Base-by-base conservation (phyloP, 2,888 invertebrate genomes). In the Plutella xylostella region DNA sequence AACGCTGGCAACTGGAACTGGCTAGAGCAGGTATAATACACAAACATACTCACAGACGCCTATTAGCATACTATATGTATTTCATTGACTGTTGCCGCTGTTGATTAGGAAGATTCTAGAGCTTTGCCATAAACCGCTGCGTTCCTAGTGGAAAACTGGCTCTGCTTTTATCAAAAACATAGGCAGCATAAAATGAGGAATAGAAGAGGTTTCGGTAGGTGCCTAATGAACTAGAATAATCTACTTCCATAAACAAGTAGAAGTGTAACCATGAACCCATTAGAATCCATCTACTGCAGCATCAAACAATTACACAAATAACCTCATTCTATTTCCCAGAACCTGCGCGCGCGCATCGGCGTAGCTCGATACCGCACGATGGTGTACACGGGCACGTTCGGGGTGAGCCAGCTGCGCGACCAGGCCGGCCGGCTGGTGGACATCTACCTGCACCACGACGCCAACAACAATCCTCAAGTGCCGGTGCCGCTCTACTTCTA, bases 371-470 rank as follows among this genome's bases (percentile, higher is more conserved):
- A 73, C 61, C 61, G 67, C 45, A 73, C 79, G 2, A 59, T 59
- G 1, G 63, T 88, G 14, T 88, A 87, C 64, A 89, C 89, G 0
- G 90, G 90, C 2, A 83, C 86, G 1, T 85, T 85, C 55, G 87
- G 86, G 3, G 78, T 87, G 9, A 68, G 85, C n/a, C 87, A 85
- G 42, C 72, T 90, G 37, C 77, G 85, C 1, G 78, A 89, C 56
- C 67, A 66, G 20, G 70, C 73, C 54, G 65, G 74, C 45, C 64
- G 59, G 1, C 60, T 75, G 1, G 72, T 71, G 2, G 72, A 80
- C 40, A 69, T 86, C 42, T 83, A 68, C 55, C 63, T 86, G 28
- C 57, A 71, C 51, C 63, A 55, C 11, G 68, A 75, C 28, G 52
- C 55, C 18, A 72, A 72, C 47, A 71, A 71, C 46, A 73, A 64